Percentiles rank a stretch among this genome's conserved stretches.
phyloP scores from a whole-genome alignment of 1,140 invertebrate species.

The Ips nitidus region DNA sequence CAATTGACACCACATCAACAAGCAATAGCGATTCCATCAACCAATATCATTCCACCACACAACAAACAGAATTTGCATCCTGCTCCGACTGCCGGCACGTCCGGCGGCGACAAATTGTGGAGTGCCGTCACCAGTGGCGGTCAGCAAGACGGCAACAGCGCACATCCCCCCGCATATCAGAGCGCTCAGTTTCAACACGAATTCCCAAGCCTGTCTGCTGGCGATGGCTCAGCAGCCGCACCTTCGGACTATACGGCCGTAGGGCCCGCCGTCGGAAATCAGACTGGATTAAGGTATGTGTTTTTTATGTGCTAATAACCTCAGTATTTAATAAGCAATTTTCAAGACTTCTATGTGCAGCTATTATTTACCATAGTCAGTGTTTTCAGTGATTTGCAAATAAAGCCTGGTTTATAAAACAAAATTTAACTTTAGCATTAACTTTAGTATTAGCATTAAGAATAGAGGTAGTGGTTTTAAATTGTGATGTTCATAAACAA shows the following conservation, averaged over 20 bases:
- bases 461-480: too few species aligned
- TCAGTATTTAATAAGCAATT: too few species aligned
- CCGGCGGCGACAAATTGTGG: conserved; percentile 51
- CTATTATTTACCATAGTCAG: background rate
- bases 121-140: conserved; percentile 50
- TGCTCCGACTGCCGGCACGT: conserved; percentile 43
- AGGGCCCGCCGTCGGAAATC: conserved; percentile 18
- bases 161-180: conserved; percentile 62
- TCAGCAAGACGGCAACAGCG: conserved; percentile 37
- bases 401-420: too few species aligned
- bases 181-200: conserved; percentile 82
- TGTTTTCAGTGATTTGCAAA: background rate
- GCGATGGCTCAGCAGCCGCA: conserved; percentile 58
- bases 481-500: too few species aligned
- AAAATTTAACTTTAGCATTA: too few species aligned
- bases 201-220: conserved; percentile 70
- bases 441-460: too few species aligned
- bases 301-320: background rate
- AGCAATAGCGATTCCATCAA: conserved; percentile 49
- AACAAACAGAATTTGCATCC: conserved; percentile 33
- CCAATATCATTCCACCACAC: conserved; percentile 44
- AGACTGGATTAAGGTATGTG: conserved; percentile 25
- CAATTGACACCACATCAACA: conserved; percentile 47
- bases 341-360: too few species aligned
- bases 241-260: conserved; percentile 44